Evolutionary conservation across 2,888 invertebrate species (phyloP), one percentile per base, ranked within the genome.

Genomic region (Nebria salina): DNA sequence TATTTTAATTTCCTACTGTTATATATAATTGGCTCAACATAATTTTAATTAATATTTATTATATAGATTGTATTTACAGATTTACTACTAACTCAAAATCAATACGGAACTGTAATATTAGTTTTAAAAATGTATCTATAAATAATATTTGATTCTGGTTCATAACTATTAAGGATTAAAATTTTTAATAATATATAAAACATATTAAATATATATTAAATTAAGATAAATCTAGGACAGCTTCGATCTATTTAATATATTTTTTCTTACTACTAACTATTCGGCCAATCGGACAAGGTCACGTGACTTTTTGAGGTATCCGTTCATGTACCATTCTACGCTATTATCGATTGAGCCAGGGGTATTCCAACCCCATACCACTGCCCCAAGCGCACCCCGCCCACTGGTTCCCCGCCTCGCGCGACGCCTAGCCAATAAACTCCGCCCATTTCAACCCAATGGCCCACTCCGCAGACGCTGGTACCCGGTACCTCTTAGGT

Each of bases 251-350:
- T 34, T 34, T 34, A 34, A 34, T 34, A 34, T 20, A 1, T 34
- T 34, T 34, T 34, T 34, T 4, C 34, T 20, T 20, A 20, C 34
- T 5, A 34, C 34, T 34, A 34, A 54, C 54, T 11, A 11, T 3
- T 54, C 54, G 7, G 13, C 54, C 7, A 54, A 54, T 54, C 54
- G 54, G 54, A 54, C 54, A 78, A 78, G 66, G 74, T 78, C 78
- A 73, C 41, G 34, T 74, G 78, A 78, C 78, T 78, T 78, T 78
- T 78, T 74, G 74, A 78, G 78, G 78, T 78, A 78, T 78, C 72
- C 54, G 77, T 70, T 72, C 72, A 72, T 72, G 77, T 54, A 54
- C 54, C 54, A 54, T 54, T 54, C 54, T 77, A 54, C 77, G 64
- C 77, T 77, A 77, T 77, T 77, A 77, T 77, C 77, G 77, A 77